Evolutionary conservation across 2,888 invertebrate species (phyloP).

Genomic region (Cantharis rustica): DNA sequence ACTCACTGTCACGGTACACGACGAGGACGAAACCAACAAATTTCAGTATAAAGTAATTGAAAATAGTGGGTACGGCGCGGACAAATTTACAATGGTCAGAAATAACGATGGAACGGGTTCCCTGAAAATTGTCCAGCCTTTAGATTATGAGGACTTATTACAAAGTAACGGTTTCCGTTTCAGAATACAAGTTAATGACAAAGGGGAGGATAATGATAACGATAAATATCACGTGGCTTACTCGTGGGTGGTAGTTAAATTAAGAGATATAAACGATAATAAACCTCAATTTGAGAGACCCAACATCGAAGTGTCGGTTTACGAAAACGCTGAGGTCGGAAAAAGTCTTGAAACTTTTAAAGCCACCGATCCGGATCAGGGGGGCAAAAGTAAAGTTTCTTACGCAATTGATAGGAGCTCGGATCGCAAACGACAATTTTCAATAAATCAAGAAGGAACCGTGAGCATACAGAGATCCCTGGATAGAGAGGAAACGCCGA

Average conservation of each 20-base stretch:
- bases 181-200: constrained; percentile 92
- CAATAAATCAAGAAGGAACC: constrained; percentile 92
- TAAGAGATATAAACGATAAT: constrained; percentile 97
- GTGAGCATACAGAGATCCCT: constrained; percentile 91
- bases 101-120: constrained; percentile 96
- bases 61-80: constrained; percentile 93
- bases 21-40: constrained; percentile 95
- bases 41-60: constrained; percentile 92
- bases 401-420: constrained; percentile 92
- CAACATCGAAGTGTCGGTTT: constrained; percentile 89
- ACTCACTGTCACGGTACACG: constrained; percentile 91
- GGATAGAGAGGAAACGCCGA: constrained; percentile 92
- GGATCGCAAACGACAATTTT: constrained; percentile 91
- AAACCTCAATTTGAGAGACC: constrained; percentile 93
- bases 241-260: constrained; percentile 91
- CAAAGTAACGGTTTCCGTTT: constrained; percentile 96
- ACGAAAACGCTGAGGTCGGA: constrained; percentile 91
- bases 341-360: constrained; percentile 91
- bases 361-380: constrained; percentile 95
- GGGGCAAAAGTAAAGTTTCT: constrained; percentile 88
- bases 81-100: constrained; percentile 95
- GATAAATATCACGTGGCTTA: constrained; percentile 97
- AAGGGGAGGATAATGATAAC: constrained; percentile 93
- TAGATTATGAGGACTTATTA: constrained; percentile 92
- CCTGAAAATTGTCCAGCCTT: constrained; percentile 90